These are phyloP conservation scores for Anagyrus pseudococci DNA, from an alignment of 2,888 invertebrate genomes.

Conservation along the genomic window DNA sequence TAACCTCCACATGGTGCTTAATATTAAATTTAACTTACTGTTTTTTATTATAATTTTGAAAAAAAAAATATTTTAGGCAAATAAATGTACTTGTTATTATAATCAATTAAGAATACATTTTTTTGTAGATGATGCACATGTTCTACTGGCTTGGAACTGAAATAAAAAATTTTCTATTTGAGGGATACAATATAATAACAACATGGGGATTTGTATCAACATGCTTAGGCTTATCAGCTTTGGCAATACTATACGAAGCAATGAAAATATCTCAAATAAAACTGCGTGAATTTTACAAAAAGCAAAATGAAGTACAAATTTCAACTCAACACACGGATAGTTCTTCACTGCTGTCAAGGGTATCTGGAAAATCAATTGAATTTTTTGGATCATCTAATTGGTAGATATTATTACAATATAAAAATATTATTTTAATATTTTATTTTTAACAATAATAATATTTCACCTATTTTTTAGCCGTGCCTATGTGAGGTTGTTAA, in stretches of 20 bases:
- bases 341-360: constrained; percentile 59
- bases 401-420: constrained; percentile 42
- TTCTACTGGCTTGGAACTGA: constrained; percentile 73
- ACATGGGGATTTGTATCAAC: constrained; percentile 65
- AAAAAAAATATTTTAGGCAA: neutral
- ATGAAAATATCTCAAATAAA: constrained; percentile 63
- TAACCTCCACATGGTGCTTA: neutral
- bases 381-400: constrained; percentile 41
- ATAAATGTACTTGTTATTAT: neutral
- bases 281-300: constrained; percentile 60
- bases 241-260: constrained; percentile 71
- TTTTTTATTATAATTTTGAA: constrained; percentile 2
- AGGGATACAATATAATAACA: constrained; percentile 66
- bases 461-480: constrained; percentile 37
- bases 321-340: constrained; percentile 56
- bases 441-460: neutral
- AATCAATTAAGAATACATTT: too few species aligned
- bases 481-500: constrained; percentile 57
- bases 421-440: constrained; percentile 5
- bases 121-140: constrained; percentile 66
- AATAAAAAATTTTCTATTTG: constrained; percentile 70
- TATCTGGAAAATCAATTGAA: constrained; percentile 42
- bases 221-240: constrained; percentile 67
- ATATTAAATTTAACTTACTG: too few species aligned
- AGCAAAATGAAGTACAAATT: constrained; percentile 54